These are phyloP conservation scores for Drosophila subobscura DNA, from an alignment of 1,140 invertebrate genomes.

Conservation along the genomic window DNA sequence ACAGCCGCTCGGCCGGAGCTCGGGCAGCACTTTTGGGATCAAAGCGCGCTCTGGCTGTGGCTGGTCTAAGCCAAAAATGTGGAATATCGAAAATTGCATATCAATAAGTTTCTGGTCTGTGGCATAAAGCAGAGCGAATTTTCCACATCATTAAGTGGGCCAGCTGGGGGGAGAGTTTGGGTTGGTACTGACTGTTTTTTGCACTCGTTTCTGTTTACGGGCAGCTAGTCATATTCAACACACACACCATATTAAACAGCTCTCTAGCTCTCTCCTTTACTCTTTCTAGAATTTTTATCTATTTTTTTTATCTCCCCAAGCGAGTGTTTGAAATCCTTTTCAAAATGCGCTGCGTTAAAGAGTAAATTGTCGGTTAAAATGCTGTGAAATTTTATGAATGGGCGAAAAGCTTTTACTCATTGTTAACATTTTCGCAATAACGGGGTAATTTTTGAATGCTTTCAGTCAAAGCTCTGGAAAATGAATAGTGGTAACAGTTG, in stretches of 20 bases:
- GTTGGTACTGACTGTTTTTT: slow-evolving; percentile 2
- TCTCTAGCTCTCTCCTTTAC: background rate
- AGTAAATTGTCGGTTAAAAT: slow-evolving; percentile 11
- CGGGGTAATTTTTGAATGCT: slow-evolving; percentile 27
- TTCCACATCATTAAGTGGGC: slow-evolving; percentile 72
- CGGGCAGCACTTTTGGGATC: slow-evolving; percentile 22
- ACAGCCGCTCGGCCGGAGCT: background rate
- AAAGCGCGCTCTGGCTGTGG: slow-evolving; percentile 19
- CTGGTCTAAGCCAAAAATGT: slow-evolving; percentile 7
- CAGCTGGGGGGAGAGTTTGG: slow-evolving; percentile 43
- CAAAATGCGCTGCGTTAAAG: slow-evolving; percentile 35
- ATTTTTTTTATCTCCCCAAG: background rate
- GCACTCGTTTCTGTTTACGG: slow-evolving; percentile 11
- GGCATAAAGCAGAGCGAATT: slow-evolving; percentile 49
- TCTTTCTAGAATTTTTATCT: background rate
- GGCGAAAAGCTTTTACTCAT: slow-evolving; percentile 39
- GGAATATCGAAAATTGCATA: slow-evolving; percentile 38
- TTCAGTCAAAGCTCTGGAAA: slow-evolving; percentile 51
- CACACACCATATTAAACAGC: slow-evolving; percentile 70
- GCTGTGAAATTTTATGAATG: slow-evolving; percentile 57
- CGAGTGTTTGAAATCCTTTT: slow-evolving; percentile 17
- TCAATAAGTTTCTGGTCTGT: slow-evolving; percentile 37
- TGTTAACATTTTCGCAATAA: slow-evolving; percentile 44
- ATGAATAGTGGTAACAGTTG: slow-evolving; percentile 52
- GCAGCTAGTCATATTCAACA: slow-evolving; percentile 62